Evolutionary conservation across 2,888 invertebrate genomes (phyloP).

Genomic region (Troides oblongomaculatus): DNA sequence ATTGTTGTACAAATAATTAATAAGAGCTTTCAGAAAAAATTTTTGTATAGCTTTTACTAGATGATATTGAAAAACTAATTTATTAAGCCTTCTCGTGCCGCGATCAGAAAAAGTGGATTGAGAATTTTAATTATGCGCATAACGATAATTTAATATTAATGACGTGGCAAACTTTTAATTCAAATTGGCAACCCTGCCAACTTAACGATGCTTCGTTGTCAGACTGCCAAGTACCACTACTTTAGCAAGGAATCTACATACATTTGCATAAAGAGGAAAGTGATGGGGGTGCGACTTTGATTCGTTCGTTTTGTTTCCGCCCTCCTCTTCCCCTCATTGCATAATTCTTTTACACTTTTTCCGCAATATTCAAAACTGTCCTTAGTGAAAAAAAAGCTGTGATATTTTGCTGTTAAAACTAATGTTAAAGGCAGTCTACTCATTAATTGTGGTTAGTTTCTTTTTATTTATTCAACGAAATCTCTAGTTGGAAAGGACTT

Average conservation of each 20-base stretch:
- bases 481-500: too few relatives aligned
- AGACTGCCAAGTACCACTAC: slow-evolving; percentile 35
- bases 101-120: slow-evolving; percentile 15
- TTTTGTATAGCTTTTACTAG: not conserved
- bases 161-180: slow-evolving; percentile 23
- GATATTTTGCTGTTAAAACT: not conserved
- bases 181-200: slow-evolving; percentile 34
- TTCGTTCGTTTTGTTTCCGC: slow-evolving; percentile 36
- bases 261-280: slow-evolving; percentile 58
- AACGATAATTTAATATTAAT: slow-evolving; percentile 25
- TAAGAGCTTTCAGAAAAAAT: not conserved
- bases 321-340: slow-evolving; percentile 1
- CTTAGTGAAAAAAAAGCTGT: not conserved
- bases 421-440: not conserved
- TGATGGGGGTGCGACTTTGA: slow-evolving; percentile 38
- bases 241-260: slow-evolving; percentile 52
- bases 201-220: slow-evolving; percentile 34
- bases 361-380: not conserved
- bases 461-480: too few relatives aligned
- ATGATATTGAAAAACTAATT: slow-evolving; percentile 3
- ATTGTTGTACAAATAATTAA: not conserved
- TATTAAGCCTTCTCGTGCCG: slow-evolving; percentile 1
- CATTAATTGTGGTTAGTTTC: too few relatives aligned
- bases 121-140: slow-evolving; percentile 24
- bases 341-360: slow-evolving; percentile 19